These are phyloP conservation scores for Bombylius discolor DNA, from an alignment of 2,888 invertebrate species.

Conservation along the genomic window DNA sequence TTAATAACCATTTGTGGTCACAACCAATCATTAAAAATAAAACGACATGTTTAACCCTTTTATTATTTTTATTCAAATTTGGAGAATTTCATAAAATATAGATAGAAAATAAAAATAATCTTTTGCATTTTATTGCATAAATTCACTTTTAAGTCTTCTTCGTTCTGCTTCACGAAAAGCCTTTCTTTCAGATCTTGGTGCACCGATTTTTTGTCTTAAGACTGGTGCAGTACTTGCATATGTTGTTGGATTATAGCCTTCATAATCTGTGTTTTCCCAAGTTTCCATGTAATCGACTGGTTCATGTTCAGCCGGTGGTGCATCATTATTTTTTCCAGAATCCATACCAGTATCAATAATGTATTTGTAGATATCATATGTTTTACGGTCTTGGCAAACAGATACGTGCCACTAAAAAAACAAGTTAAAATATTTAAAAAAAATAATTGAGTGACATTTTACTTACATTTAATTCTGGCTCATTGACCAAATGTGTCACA, in stretches of 20 bases:
- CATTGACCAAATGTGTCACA: slow-evolving; percentile 36
- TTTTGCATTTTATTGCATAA: neutral
- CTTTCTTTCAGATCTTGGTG: slow-evolving; percentile 2
- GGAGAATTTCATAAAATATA: too few relatives aligned
- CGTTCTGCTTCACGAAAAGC: slow-evolving; percentile 3
- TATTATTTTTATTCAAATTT: too few relatives aligned
- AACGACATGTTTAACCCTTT: too few relatives aligned
- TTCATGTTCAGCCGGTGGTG: neutral
- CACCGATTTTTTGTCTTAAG: neutral
- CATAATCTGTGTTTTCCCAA: slow-evolving; percentile 5
- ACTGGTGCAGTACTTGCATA: slow-evolving; percentile 1
- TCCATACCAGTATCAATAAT: neutral
- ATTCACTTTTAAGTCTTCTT: neutral
- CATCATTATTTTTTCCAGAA: neutral
- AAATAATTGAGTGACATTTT: neutral
- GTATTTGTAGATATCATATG: slow-evolving; percentile 5
- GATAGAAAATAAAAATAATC: too few relatives aligned
- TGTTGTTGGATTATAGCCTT: slow-evolving; percentile 5
- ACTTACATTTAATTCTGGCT: slow-evolving; percentile 29
- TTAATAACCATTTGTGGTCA: too few relatives aligned
- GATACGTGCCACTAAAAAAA: slow-evolving; percentile 7
- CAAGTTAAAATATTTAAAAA: too few relatives aligned
- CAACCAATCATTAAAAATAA: too few relatives aligned
- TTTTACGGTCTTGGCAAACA: slow-evolving; percentile 4
- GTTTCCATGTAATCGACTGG: slow-evolving; percentile 3